Conservation (phyloP, 2,113 vertebrate species). For the Macrotis lagotis region DNA sequence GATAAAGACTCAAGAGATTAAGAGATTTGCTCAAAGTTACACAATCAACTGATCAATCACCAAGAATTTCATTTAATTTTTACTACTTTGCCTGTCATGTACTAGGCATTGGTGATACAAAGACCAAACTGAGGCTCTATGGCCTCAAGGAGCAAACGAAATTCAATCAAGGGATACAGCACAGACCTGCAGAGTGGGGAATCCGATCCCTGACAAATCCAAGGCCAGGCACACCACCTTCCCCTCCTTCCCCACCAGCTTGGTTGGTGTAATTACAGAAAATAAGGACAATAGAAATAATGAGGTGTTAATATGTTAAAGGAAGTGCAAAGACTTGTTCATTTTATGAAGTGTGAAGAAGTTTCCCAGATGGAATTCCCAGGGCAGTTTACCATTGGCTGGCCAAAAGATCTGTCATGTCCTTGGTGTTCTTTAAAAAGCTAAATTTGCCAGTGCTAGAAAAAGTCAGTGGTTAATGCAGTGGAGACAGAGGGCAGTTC, state of each 20-base stretch:
- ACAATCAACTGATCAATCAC: not conserved
- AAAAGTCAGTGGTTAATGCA: not conserved
- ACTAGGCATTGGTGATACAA: not conserved
- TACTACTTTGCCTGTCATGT: not conserved
- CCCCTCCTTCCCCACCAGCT: not conserved
- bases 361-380: not conserved
- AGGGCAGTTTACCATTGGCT: not conserved
- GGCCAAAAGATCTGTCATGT: not conserved
- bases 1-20: not conserved
- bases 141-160: not conserved
- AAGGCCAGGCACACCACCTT: not conserved
- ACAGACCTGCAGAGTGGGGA: not conserved
- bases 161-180: not conserved
- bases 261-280: not conserved
- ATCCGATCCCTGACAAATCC: not conserved
- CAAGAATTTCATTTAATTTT: not conserved
- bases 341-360: not conserved
- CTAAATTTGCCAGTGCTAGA: not conserved
- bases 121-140: not conserved
- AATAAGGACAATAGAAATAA: not conserved
- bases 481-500: not conserved
- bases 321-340: not conserved
- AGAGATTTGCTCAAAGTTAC: not conserved
- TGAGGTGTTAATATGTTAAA: conserved; percentile 1
- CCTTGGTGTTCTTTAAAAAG: not conserved